These are phyloP conservation scores for Penaeus chinensis DNA, from an alignment of 1,140 invertebrate species.

Conservation along the genomic window DNA sequence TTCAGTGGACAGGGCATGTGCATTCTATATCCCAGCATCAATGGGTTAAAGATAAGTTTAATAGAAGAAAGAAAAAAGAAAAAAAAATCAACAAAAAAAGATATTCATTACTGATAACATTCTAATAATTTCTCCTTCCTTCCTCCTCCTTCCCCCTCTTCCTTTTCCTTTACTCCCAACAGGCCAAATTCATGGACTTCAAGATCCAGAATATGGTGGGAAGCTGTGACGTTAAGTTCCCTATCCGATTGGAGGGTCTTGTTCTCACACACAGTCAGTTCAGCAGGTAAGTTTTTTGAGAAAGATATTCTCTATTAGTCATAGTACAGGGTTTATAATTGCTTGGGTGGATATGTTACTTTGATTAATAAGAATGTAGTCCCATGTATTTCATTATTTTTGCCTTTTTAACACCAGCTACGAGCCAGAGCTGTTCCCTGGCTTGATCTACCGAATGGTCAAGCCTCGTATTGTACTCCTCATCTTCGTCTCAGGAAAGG, in stretches of 20 bases:
- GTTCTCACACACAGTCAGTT: slow-evolving; percentile 98
- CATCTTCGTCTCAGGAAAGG: slow-evolving; percentile 99
- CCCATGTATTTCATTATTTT: not conserved
- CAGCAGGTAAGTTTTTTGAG: slow-evolving; percentile 76
- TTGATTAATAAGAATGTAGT: too few relatives aligned
- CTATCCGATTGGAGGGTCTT: slow-evolving; percentile 96
- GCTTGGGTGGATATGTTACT: too few relatives aligned
- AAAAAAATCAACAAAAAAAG: too few relatives aligned
- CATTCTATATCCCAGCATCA: too few relatives aligned
- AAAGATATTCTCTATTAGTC: too few relatives aligned
- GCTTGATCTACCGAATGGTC: slow-evolving; percentile 99
- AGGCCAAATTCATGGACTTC: slow-evolving; percentile 99
- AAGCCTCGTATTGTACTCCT: slow-evolving; percentile 98
- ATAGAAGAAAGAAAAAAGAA: too few relatives aligned
- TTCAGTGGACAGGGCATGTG: too few relatives aligned
- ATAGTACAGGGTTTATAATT: too few relatives aligned
- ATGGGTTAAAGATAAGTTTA: too few relatives aligned
- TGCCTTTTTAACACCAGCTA: slow-evolving; percentile 73
- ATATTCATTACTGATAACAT: too few relatives aligned
- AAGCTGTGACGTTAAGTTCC: slow-evolving; percentile 99
- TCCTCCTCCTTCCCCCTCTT: not conserved
- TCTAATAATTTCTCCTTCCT: too few relatives aligned
- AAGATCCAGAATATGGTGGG: slow-evolving; percentile 99
- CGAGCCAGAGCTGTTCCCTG: slow-evolving; percentile 95
- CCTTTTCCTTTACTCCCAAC: slow-evolving; percentile 67